Evolutionary conservation across 2,888 invertebrate genomes (phyloP).

Genomic region (Lamellibrachia columna): DNA sequence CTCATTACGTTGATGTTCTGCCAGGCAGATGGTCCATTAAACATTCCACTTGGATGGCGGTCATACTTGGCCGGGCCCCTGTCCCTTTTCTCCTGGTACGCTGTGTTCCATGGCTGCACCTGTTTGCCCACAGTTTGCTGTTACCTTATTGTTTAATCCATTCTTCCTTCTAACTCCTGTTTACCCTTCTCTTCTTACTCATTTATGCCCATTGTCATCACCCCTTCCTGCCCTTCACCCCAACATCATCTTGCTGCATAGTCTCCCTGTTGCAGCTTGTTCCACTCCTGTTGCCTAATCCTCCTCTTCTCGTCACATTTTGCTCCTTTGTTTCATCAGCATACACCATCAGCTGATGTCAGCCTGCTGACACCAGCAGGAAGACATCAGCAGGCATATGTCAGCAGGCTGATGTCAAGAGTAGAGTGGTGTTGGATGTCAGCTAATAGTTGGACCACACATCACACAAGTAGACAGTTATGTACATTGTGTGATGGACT

Average conservation of each 20-base stretch:
- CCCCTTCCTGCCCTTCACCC: no score
- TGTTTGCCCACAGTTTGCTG: no score
- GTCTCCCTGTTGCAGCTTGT: background rate
- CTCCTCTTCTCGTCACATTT: background rate
- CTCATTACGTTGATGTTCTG: background rate
- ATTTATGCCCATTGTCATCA: no score
- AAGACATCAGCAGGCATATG: background rate
- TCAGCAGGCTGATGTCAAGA: background rate
- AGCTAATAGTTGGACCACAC: background rate
- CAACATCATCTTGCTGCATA: background rate
- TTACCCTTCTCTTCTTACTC: no score
- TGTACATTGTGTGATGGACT: background rate
- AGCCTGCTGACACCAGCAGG: background rate
- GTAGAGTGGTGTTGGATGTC: background rate
- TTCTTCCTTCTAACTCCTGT: no score
- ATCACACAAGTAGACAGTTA: background rate
- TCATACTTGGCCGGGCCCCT: no score
- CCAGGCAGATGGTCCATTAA: background rate
- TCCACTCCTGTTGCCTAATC: background rate
- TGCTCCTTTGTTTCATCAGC: background rate
- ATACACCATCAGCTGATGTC: no score
- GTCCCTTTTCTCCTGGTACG: no score
- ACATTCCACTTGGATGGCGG: no score
- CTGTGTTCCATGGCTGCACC: no score
- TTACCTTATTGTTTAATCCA: no score